Evolutionary conservation across 1,140 invertebrate genomes (phyloP), one percentile per base, ranked within the genome.

Genomic region (Luehdorfia chinensis): DNA sequence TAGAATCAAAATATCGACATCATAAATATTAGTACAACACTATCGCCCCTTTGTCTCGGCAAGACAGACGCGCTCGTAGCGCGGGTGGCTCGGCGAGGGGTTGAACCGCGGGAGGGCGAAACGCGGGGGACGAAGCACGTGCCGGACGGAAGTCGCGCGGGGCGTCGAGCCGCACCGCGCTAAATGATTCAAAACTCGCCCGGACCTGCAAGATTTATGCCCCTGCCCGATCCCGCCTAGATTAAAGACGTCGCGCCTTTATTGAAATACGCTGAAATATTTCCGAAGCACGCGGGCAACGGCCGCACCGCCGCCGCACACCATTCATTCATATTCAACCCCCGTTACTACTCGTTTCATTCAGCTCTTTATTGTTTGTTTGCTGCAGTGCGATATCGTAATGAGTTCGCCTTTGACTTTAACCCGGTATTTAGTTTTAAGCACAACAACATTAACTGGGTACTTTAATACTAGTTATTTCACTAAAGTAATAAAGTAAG

Each of bases 111-210:
- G 60, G 62, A 30, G 62, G 46, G 50, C 25, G 47, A 51, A 45
- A 52, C 46, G 25, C 58, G 53, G 47, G 59, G 46, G 55, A 3
- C 62, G 59, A 47, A 45, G 60, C 76, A 77, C 77, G 75, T 78
- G 78, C 72, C 79, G 79, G 79, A 84, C 76, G 79, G 76, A 84
- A 80, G 76, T 83, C 76, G 75, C 75, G 68, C 73, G 61, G 60
- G 63, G 68, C 66, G 56, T 49, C 59, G 58, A 57, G 64, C 68
- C 73, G 69, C 70, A 69, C 71, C 73, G 62, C 76, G 78, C 74
- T 84, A 85, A 85, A 85, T 85, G 81, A 84, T 85, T 84, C 79
- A 85, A 81, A 85, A 80, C 81, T 80, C 75, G 71, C 77, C 70
- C 78, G 78, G 72, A 81, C 78, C 76, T 85, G 81, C 81, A 85